Evolutionary conservation across 1,140 invertebrate genomes (phyloP).

Genomic region (Listronotus oregonensis): DNA sequence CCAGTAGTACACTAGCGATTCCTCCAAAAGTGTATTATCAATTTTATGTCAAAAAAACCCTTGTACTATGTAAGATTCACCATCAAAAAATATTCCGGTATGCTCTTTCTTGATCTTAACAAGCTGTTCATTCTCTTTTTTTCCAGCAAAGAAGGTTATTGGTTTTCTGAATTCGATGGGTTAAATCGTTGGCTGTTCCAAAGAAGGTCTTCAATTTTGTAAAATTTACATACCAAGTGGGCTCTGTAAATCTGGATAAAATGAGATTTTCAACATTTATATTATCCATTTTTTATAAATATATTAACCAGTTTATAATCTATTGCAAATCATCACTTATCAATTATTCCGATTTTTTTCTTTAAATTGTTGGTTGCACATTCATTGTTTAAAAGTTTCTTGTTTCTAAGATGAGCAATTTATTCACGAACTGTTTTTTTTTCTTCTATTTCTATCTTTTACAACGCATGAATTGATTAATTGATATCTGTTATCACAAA

Average conservation of each 20-base stretch:
- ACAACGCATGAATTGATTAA: too few species aligned
- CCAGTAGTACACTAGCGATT: constrained; percentile 40
- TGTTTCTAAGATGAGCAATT: too few species aligned
- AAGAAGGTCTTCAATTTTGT: constrained; percentile 14
- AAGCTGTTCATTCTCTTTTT: constrained; percentile 30
- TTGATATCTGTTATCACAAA: too few species aligned
- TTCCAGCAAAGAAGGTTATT: constrained; percentile 33
- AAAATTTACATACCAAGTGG: constrained; percentile 23
- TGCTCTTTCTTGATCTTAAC: constrained; percentile 9
- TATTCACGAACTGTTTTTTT: too few species aligned
- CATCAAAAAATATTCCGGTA: constrained; percentile 31
- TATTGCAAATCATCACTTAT: too few species aligned
- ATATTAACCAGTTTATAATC: too few species aligned
- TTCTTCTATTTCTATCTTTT: too few species aligned
- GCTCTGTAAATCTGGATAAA: constrained; percentile 12
- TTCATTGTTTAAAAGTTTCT: too few species aligned
- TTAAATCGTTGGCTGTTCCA: constrained; percentile 1
- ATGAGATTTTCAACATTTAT: constrained; percentile 18
- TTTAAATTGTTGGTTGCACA: too few species aligned
- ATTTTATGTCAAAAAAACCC: constrained; percentile 36
- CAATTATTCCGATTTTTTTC: too few species aligned
- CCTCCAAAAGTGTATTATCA: constrained; percentile 18
- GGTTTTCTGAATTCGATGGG: constrained; percentile 29
- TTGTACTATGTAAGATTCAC: constrained; percentile 37
- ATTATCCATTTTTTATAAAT: constrained; percentile 7